A percentile compares a stretch with the other conserved stretches of the same genome.
Evolutionary conservation across 1,140 invertebrate genomes (phyloP).

Genomic region (Gerris buenoi): DNA sequence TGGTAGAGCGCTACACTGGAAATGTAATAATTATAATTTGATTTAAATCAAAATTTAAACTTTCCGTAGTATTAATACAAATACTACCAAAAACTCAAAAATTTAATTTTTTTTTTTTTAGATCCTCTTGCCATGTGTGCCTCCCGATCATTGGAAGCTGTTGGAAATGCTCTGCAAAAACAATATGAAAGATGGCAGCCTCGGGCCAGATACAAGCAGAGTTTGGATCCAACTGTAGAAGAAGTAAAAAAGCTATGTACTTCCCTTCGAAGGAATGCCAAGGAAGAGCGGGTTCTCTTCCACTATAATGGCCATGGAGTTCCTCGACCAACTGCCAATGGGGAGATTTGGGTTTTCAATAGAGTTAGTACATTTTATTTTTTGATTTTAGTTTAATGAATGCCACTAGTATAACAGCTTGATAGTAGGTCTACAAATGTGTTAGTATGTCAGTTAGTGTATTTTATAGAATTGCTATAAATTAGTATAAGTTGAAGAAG

Average conservation of each 20-base stretch:
- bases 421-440: too few relatives aligned
- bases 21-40: too few relatives aligned
- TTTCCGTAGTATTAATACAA: too few relatives aligned
- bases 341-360: slow-evolving; percentile 99
- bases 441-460: too few relatives aligned
- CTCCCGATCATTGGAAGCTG: slow-evolving; percentile 84
- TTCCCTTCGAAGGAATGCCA: slow-evolving; percentile 89
- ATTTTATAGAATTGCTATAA: too few relatives aligned
- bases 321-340: slow-evolving; percentile 91
- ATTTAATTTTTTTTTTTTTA: slow-evolving; percentile 27
- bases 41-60: too few relatives aligned
- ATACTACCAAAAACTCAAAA: too few relatives aligned
- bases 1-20: too few relatives aligned
- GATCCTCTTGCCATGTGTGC: slow-evolving; percentile 72
- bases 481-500: too few relatives aligned
- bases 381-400: too few relatives aligned
- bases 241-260: slow-evolving; percentile 95
- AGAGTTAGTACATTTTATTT: slow-evolving; percentile 51
- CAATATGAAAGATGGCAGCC: slow-evolving; percentile 98
- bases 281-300: slow-evolving; percentile 96
- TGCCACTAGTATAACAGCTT: too few relatives aligned
- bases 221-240: slow-evolving; percentile 90
- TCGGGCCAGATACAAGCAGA: slow-evolving; percentile 87
- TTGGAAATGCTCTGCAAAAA: slow-evolving; percentile 80
- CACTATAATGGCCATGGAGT: slow-evolving; percentile 99